Base-by-base conservation (phyloP, 1,140 invertebrate genomes). In the Micrasema minimum region DNA sequence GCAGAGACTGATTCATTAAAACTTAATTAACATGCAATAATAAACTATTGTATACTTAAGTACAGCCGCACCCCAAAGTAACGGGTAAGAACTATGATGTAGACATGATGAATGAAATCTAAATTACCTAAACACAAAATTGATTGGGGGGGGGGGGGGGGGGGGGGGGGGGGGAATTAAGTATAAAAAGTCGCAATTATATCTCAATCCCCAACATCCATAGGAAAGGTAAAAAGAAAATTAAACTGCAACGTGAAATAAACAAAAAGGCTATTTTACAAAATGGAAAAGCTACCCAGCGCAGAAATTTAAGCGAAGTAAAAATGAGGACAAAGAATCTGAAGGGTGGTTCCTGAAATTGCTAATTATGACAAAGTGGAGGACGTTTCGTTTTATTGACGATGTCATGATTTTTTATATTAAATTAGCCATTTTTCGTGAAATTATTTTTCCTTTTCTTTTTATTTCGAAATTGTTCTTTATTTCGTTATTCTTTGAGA, bases 321-420 rank as follows among this genome's bases (percentile, higher is more conserved):
- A 10, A 5, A 3, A n/a, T 10, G 14, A 41, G 14, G 16, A 12
- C 22, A 2, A 12, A 4, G 16, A n/a, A n/a, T 50, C 37, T 18
- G 22, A 35, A 50, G 62, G 23, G 62, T 43, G 62, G 62, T 66
- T 59, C 46, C 16, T 45, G 43, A 72, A 72, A 72, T 72, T 72
- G 66, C 71, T 72, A 72, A 72, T 72, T 72, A 72, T 69, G 71
- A 72, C 71, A 72, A 72, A 72, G 71, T 69, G 71, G 71, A 69
- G 43, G 71, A 69, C 71, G 59, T 72, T 72, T 66, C 59, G 23
- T 69, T 72, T 72, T 72, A 72, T 67, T 59, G 31, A 43, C 14
- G 62, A 16, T 35, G 43, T 66, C 38, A 50, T 31, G 65, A 65
- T 50, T 65, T 65, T 50, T 65, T n/a, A n/a, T 65, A 65, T 65